Conservation (phyloP, 2,113 vertebrate species). For the Hyperoodon ampullatus region DNA sequence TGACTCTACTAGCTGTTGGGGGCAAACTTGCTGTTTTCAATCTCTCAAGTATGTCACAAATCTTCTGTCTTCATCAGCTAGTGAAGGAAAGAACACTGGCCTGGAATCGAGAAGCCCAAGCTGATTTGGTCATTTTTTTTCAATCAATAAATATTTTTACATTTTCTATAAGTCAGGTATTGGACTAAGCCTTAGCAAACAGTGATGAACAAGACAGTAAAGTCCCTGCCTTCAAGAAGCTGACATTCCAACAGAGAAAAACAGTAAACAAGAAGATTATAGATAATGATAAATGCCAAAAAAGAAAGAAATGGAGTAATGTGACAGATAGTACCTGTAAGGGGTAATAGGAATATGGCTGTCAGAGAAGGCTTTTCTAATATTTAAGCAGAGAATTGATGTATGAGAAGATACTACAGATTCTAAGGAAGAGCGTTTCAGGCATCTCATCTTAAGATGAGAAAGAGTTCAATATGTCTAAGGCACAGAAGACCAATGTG, state of each 20-base stretch:
- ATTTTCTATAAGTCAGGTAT: not conserved
- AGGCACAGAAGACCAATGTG: not conserved
- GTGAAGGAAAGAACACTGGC: not conserved
- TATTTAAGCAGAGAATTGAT: not conserved
- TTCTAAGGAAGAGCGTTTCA: not conserved
- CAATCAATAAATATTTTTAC: not conserved
- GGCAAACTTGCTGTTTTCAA: not conserved
- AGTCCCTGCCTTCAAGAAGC: not conserved
- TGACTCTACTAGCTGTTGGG: not conserved
- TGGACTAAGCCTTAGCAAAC: not conserved
- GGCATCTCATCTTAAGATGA: not conserved
- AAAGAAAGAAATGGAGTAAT: not conserved
- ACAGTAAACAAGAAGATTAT: not conserved
- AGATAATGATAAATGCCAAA: not conserved
- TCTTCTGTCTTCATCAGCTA: not conserved
- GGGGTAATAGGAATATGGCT: not conserved
- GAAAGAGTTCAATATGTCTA: not conserved
- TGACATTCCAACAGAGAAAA: not conserved
- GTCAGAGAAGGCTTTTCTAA: not conserved
- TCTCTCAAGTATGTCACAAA: not conserved
- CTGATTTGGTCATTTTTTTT: not conserved
- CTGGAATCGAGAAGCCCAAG: not conserved
- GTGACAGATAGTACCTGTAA: not conserved
- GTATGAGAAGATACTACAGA: not conserved
- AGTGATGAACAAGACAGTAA: not conserved